These are phyloP conservation scores for Melitaea athalia DNA, from an alignment of 2,888 invertebrate genomes.

Conservation along the genomic window DNA sequence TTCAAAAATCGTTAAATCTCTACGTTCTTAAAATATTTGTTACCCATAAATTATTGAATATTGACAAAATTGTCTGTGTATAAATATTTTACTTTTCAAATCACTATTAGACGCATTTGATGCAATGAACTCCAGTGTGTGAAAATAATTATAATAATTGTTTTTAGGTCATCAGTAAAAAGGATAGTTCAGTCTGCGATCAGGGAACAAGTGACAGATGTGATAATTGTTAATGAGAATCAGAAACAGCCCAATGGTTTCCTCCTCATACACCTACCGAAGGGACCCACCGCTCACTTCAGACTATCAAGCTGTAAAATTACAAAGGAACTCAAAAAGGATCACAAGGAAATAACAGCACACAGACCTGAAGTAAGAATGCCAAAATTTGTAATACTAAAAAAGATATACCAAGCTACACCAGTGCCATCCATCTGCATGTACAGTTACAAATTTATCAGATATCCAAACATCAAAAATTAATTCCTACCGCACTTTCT, in stretches of 20 bases:
- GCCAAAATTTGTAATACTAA: neutral
- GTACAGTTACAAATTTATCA: too few relatives aligned
- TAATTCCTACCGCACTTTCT: too few relatives aligned
- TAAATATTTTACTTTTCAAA: too few relatives aligned
- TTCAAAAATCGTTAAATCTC: too few relatives aligned
- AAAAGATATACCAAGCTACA: too few relatives aligned
- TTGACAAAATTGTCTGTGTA: too few relatives aligned
- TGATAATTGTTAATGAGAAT: slow-evolving; percentile 97
- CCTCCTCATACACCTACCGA: slow-evolving; percentile 95
- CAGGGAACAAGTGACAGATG: slow-evolving; percentile 91
- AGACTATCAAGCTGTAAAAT: slow-evolving; percentile 95
- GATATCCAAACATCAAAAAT: too few relatives aligned
- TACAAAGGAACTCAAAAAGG: slow-evolving; percentile 91
- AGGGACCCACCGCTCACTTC: slow-evolving; percentile 98
- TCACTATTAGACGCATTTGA: too few relatives aligned
- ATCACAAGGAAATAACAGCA: slow-evolving; percentile 89
- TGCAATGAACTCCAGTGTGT: too few relatives aligned
- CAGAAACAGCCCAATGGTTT: slow-evolving; percentile 95
- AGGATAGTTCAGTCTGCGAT: slow-evolving; percentile 94
- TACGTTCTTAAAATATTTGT: too few relatives aligned
- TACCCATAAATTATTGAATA: too few relatives aligned
- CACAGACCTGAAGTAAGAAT: slow-evolving; percentile 92
- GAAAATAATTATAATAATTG: neutral
- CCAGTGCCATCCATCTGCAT: too few relatives aligned
- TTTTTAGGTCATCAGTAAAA: slow-evolving; percentile 91